Conservation (phyloP, 2,113 vertebrate species). For the Labrus mixtus region DNA sequence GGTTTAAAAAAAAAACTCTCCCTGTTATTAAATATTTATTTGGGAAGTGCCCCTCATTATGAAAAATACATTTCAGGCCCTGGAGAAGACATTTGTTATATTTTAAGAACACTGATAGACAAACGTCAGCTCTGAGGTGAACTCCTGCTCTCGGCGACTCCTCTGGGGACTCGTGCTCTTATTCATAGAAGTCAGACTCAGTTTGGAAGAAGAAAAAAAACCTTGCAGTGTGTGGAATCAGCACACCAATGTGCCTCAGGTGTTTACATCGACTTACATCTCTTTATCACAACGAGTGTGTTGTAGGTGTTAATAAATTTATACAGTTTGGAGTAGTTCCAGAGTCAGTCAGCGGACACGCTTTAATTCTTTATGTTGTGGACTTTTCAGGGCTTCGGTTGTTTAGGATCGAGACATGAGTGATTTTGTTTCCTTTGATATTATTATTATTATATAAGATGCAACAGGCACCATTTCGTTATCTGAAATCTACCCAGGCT, state of each 20-base stretch:
- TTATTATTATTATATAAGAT: too few species aligned
- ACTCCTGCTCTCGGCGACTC: neutral
- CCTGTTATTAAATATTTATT: too few species aligned
- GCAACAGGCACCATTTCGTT: neutral
- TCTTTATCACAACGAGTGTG: conserved; percentile 9
- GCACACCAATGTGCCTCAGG: neutral
- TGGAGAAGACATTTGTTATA: too few species aligned
- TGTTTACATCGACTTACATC: conserved; percentile 25
- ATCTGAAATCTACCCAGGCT: neutral
- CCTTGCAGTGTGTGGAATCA: neutral
- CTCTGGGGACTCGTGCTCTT: neutral
- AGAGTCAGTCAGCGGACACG: conserved; percentile 10
- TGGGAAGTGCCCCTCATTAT: too few species aligned
- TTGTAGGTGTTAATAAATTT: conserved; percentile 16
- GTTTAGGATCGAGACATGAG: neutral
- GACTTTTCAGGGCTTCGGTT: neutral
- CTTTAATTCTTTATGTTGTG: conserved; percentile 23
- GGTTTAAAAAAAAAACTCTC: too few species aligned
- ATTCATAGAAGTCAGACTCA: neutral
- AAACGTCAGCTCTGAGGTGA: neutral
- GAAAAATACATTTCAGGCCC: too few species aligned
- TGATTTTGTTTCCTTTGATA: neutral
- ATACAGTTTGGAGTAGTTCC: neutral
- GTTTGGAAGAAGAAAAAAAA: neutral
- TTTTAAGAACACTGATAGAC: too few species aligned